Conservation (phyloP, 1,140 invertebrate species). For the Drosophila punjabiensis region DNA sequence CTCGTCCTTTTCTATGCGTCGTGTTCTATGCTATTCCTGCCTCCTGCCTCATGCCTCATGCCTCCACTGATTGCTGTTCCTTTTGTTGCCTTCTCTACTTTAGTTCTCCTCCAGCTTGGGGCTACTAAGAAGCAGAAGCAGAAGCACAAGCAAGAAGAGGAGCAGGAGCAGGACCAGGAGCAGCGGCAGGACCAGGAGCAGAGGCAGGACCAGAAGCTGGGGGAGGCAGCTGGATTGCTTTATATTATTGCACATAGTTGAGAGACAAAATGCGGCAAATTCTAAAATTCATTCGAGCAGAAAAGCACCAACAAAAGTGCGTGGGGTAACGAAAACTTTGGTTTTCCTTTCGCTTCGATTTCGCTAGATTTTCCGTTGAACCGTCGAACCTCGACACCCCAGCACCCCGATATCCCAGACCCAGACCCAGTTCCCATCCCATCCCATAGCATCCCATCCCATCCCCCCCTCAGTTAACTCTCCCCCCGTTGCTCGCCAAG, state of each 20-base stretch:
- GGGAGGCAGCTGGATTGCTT: constrained; percentile 24
- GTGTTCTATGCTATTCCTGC: constrained; percentile 29
- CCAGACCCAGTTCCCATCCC: not conserved
- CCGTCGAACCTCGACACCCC: not conserved
- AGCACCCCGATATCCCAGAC: not conserved
- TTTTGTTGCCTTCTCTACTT: constrained; percentile 34
- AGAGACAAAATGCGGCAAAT: constrained; percentile 70
- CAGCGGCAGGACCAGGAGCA: not conserved
- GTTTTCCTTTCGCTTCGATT: constrained; percentile 40
- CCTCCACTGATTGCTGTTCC: constrained; percentile 30
- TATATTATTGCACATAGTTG: constrained; percentile 71
- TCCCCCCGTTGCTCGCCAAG: not conserved
- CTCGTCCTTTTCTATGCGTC: constrained; percentile 50
- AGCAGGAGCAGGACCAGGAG: not conserved
- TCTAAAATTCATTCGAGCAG: constrained; percentile 67
- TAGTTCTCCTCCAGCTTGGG: constrained; percentile 21
- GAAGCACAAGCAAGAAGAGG: not conserved
- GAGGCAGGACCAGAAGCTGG: not conserved
- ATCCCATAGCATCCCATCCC: not conserved
- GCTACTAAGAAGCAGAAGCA: constrained; percentile 4
- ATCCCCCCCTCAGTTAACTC: not conserved
- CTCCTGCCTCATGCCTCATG: not conserved
- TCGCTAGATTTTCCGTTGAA: constrained; percentile 31
- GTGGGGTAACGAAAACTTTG: constrained; percentile 47
- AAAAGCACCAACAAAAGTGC: constrained; percentile 46